Evolutionary conservation across 2,888 invertebrate species (phyloP), one percentile per base, ranked within the genome.

Genomic region (Temnothorax unifasciatus): DNA sequence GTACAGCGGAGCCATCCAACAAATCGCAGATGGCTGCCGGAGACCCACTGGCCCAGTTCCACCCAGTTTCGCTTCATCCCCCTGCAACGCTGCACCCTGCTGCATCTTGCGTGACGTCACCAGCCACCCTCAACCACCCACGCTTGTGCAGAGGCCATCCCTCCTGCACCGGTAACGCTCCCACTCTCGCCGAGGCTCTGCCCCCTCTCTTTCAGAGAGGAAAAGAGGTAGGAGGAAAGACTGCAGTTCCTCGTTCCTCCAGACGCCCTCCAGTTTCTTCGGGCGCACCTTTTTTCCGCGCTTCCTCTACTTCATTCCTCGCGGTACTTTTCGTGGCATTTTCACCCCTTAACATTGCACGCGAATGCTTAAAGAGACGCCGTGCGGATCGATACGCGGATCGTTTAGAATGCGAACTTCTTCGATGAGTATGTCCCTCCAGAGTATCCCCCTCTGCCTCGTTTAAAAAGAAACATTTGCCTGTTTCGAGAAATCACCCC

Each of bases 21-120:
- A 91, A 92, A 90, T 93, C 93, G 91, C 93, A 93, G 93, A 94
- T 93, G 93, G 92, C 92, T 92, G 93, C 92, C 91, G 92, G 85
- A 94, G 94, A 93, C 94, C 94, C 93, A 94, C 94, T 94, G 93
- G 94, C 94, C 94, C 94, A 94, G 92, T 94, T 94, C 93, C 91
- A 87, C 88, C 87, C 88, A 89, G 88, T 88, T 89, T 90, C 90
- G 91, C 92, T 91, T 90, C 91, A 91, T 92, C 93, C 90, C 93
- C 92, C 90, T 90, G 91, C 91, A 91, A 87, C 85, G 91, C 86
- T 91, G 92, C 92, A 92, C 91, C 90, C 89, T 90, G 92, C 90
- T 92, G 92, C 93, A 93, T 93, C 93, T 94, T 93, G 92, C 92
- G 92, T 93, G 92, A 93, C 93, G 93, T 93, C 93, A 92, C 82